Conservation (phyloP, 1,140 invertebrate genomes). For the Hyphantria cunea region DNA sequence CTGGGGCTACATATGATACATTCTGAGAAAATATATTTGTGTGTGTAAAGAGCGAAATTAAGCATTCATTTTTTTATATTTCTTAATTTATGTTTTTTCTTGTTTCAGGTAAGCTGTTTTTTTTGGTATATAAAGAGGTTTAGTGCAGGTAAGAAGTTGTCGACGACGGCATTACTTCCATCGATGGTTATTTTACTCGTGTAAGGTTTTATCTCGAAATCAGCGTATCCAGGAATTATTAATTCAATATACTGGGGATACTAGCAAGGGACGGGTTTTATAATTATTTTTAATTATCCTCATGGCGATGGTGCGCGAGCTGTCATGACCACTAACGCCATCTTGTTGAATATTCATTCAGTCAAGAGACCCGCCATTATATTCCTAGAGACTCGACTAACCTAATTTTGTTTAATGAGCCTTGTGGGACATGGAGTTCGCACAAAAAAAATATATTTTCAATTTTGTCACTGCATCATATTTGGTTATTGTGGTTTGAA, state of each 20-base stretch:
- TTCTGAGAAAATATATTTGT: too few species aligned
- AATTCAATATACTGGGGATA: slow-evolving; percentile 43
- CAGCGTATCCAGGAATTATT: slow-evolving; percentile 39
- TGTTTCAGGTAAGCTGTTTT: slow-evolving; percentile 27
- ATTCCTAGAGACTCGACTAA: slow-evolving; percentile 49
- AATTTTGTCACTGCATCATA: slow-evolving; percentile 1
- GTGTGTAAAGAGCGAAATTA: too few species aligned
- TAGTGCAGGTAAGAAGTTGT: slow-evolving; percentile 3
- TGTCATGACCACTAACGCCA: slow-evolving; percentile 28
- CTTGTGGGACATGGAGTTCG: slow-evolving; percentile 33
- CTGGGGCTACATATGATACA: too few species aligned
- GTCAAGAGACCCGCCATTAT: slow-evolving; percentile 45
- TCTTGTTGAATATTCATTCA: slow-evolving; percentile 59
- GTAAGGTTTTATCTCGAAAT: slow-evolving; percentile 13
- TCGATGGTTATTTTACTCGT: neutral
- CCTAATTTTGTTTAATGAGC: slow-evolving; percentile 59
- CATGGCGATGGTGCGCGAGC: slow-evolving; percentile 26
- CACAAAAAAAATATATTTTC: neutral
- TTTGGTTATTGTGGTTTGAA: slow-evolving; percentile 24
- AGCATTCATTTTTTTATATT: slow-evolving; percentile 2
- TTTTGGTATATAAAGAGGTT: neutral
- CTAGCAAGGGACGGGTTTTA: slow-evolving; percentile 35
- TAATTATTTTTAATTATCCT: slow-evolving; percentile 65
- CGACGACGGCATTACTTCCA: slow-evolving; percentile 5
- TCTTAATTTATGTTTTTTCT: slow-evolving; percentile 4